Conservation (phyloP, 2,797 vertebrate genomes). For the Galaxias olidus region DNA sequence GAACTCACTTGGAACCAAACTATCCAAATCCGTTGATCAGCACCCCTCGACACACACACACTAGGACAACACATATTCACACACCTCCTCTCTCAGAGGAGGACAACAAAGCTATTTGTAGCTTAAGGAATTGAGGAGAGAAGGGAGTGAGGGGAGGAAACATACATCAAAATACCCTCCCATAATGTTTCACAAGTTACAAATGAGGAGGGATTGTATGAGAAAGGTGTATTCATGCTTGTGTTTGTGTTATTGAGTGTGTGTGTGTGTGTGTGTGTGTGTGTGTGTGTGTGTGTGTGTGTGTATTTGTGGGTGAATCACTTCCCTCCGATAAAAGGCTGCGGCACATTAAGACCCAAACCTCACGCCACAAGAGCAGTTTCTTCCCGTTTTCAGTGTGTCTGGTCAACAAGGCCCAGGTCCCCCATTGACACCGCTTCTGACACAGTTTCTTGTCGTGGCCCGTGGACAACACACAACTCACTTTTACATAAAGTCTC, state of each 20-base stretch:
- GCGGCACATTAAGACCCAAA: too few species aligned
- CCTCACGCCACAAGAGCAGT: too few species aligned
- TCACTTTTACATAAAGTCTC: too few species aligned
- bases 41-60: conserved; percentile 17
- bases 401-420: too few species aligned
- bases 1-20: too few species aligned
- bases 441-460: too few species aligned
- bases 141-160: conserved; percentile 29
- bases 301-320: conserved; percentile 3
- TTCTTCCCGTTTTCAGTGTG: too few species aligned
- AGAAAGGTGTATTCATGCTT: neutral
- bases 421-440: too few species aligned
- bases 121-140: conserved; percentile 29
- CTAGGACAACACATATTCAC: conserved; percentile 23
- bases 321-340: too few species aligned
- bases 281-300: conserved; percentile 2
- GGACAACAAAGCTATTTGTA: conserved; percentile 59
- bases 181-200: too few species aligned
- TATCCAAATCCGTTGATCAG: conserved; percentile 18
- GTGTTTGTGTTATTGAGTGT: neutral
- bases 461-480: too few species aligned
- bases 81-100: conserved; percentile 20
- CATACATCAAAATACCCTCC: neutral
- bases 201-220: neutral
- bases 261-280: conserved; percentile 8